phyloP scores from a whole-genome alignment of 2,113 vertebrate genomes.

The Microtus oregoni region DNA sequence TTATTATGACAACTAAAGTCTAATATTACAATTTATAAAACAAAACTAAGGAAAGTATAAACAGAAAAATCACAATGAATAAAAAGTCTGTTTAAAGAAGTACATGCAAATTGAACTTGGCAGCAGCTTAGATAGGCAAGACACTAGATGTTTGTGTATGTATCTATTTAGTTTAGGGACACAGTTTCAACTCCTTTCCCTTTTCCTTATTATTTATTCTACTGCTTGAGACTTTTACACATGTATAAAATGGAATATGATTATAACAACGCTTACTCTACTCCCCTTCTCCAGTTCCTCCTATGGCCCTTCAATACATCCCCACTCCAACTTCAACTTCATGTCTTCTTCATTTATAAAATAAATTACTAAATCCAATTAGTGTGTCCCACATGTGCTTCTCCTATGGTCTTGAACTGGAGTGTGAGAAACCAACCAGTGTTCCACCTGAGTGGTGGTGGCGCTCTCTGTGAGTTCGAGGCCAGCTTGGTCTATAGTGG shows the following conservation, averaged over 20 bases:
- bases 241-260: background rate
- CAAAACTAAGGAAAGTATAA: background rate
- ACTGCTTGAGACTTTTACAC: background rate
- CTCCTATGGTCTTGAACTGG: background rate
- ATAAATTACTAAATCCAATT: background rate
- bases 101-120: background rate
- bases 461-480: too few species aligned
- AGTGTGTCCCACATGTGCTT: too few species aligned
- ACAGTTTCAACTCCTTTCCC: too few species aligned
- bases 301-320: background rate
- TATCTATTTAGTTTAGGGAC: background rate
- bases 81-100: background rate
- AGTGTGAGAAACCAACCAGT: background rate
- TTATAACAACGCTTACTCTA: too few species aligned
- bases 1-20: background rate
- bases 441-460: too few species aligned
- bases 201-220: background rate
- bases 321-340: background rate
- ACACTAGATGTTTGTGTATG: background rate
- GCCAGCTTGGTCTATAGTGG: too few species aligned
- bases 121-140: background rate
- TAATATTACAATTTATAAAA: background rate
- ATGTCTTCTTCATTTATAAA: background rate
- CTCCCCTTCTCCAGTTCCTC: background rate
- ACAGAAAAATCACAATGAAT: background rate